Percentiles rank a stretch among this genome's conserved stretches.
Conservation (phyloP, 2,888 invertebrate genomes). For the Elysia crispata region DNA sequence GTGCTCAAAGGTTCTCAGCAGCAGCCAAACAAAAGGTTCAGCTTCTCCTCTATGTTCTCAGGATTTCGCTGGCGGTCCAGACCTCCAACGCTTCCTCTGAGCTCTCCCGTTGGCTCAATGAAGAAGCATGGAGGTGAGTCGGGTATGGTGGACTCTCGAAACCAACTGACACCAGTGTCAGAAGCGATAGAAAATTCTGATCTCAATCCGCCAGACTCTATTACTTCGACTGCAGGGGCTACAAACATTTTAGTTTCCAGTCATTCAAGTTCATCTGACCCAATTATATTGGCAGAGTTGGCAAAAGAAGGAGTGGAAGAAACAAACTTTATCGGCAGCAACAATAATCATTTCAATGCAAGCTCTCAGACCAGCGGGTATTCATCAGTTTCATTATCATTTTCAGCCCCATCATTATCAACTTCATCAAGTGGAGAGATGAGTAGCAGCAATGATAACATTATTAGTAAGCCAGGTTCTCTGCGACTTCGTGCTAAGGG, state of each 20-base stretch:
- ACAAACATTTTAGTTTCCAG: background rate
- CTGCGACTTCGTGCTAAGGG: conserved; percentile 24
- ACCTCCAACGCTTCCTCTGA: conserved; percentile 41
- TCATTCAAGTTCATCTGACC: too few species aligned
- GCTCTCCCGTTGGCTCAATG: conserved; percentile 38
- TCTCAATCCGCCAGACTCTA: conserved; percentile 33
- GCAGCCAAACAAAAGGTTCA: conserved; percentile 13
- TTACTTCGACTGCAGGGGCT: conserved; percentile 14
- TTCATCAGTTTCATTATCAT: conserved; percentile 31
- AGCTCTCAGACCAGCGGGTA: conserved; percentile 14
- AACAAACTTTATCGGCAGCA: background rate
- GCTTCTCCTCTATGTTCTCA: conserved; percentile 42
- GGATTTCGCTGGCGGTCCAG: conserved; percentile 43
- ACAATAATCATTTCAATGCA: conserved; percentile 43
- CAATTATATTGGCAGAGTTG: too few species aligned
- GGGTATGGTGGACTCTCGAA: conserved; percentile 30
- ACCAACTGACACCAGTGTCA: conserved; percentile 53
- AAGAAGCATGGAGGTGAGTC: conserved; percentile 38
- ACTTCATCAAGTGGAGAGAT: too few species aligned
- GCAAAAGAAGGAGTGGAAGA: conserved; percentile 9
- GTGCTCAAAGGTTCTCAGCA: background rate
- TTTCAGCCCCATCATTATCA: background rate
- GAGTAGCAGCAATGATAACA: background rate
- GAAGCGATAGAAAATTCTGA: conserved; percentile 51
- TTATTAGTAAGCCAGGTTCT: conserved; percentile 1